Evolutionary conservation across 2,888 invertebrate genomes (phyloP), one percentile per base, ranked within the genome.

Genomic region (Schizotus pectinicornis): DNA sequence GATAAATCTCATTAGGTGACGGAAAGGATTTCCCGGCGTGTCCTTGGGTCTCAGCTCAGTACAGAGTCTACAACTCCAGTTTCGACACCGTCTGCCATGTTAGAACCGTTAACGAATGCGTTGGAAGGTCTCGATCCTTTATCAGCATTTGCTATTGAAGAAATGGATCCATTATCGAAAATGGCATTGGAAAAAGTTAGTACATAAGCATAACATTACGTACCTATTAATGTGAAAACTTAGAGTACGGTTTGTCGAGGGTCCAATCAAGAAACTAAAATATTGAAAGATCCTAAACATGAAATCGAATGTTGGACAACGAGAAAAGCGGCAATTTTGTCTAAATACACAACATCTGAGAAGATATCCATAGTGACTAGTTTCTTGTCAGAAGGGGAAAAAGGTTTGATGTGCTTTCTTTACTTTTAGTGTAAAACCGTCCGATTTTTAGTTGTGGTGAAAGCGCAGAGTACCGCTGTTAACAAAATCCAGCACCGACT

Each of bases 291-390:
- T 76, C 36, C 13, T 67, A 67, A 65, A 70, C 11, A 14, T 31
- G 65, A 74, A 70, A 81, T 88, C 62, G 89, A 91, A 74, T 88
- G 90, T 8, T 98, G 98, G 98, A 84, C 83, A 63, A 79, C 84
- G 1, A 88, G 89, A 70, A 88, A 91, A 64, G 77, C 85, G 41
- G 83, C 83, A n/a, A 95, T 98, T 74, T 83, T 98, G 7, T 89
- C 87, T 67, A 92, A 92, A 78, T 98, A 91, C 73, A 97, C 95
- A 32, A 98, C 98, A 49, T 93, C 92, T 7, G 96, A 97, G 79
- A 95, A 94, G 76, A 80, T 98, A 30, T 92, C 94, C 0, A 93
- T 97, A 65, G 87, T 93, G 1, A 94, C 94, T 37, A 95, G 94
- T 77, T 95, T 92, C 75, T 80, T 95, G 42, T 86, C 90, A 3